Percentiles rank a stretch among this genome's conserved stretches.
Conservation (phyloP, 2,888 invertebrate species). For the Temnothorax rugatulus region DNA sequence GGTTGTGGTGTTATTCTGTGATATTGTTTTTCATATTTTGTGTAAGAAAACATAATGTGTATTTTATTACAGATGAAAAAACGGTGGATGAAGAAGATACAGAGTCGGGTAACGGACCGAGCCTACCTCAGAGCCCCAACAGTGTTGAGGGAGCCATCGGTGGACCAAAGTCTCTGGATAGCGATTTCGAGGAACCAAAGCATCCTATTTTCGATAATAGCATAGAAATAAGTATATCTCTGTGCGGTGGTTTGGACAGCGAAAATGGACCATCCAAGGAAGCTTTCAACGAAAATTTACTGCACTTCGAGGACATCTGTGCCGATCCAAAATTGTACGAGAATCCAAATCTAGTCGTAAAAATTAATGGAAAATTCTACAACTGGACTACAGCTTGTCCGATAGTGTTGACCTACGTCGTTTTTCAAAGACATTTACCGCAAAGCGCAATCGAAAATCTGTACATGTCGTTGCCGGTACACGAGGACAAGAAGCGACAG, state of each 20-base stretch:
- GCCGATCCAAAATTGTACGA: slow-evolving; percentile 92
- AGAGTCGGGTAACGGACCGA: slow-evolving; percentile 98
- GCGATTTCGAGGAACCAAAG: slow-evolving; percentile 93
- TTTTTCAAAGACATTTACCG: slow-evolving; percentile 95
- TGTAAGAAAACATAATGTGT: slow-evolving; percentile 1
- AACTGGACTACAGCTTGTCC: slow-evolving; percentile 97
- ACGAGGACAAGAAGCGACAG: slow-evolving; percentile 80
- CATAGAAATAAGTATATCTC: slow-evolving; percentile 90
- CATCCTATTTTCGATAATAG: slow-evolving; percentile 82
- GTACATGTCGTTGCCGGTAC: slow-evolving; percentile 79
- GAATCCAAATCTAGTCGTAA: slow-evolving; percentile 94
- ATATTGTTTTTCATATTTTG: slow-evolving; percentile 20
- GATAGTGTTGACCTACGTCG: slow-evolving; percentile 94
- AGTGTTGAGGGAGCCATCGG: slow-evolving; percentile 93
- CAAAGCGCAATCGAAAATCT: slow-evolving; percentile 84
- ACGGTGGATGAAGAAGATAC: slow-evolving; percentile 94
- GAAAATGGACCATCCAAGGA: slow-evolving; percentile 88
- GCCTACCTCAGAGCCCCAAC: slow-evolving; percentile 97
- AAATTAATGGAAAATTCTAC: slow-evolving; percentile 95
- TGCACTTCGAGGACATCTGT: slow-evolving; percentile 88
- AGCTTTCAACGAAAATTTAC: slow-evolving; percentile 88
- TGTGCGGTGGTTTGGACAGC: slow-evolving; percentile 91
- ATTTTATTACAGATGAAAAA: slow-evolving; percentile 78
- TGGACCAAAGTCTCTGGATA: slow-evolving; percentile 91
- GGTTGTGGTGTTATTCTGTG: not conserved